Base-by-base conservation (phyloP, 64 coral and sea anemone genomes). In the Platygyra sinensis region DNA sequence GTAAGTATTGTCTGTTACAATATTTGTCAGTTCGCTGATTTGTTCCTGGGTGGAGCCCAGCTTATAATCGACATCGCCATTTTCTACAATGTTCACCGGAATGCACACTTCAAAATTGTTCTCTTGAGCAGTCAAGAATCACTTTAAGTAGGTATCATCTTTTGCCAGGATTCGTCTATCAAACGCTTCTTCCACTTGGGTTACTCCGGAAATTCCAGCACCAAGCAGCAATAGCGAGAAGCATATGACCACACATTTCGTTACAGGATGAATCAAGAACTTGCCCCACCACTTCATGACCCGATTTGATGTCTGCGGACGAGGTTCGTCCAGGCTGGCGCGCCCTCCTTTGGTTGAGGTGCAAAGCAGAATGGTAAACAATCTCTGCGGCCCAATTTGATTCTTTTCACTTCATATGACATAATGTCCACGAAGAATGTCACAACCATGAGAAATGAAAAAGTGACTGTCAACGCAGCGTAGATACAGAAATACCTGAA, bases 401-500 rank as follows among this genome's bases (percentile, higher is more conserved):
- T 94, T 50, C 93, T 72, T 30, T 42, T 89, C 12, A 90, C 72
- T 27, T 94, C 93, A 60, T 77, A 89, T 49, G 60, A 63, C 93
- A 90, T 90, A 20, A 82, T 39, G 27, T 80, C 93, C 63, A 94
- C 93, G 89, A 94, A 90, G 51, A 60, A 83, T 19, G 93, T 94
- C 15, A 90, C 61, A 16, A 94, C 79, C 61, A 89, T 73, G 31
- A 94, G 50, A 63, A 86, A 94, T 9, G 93, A 60, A 52, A 90
- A 86, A n/a, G 93, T 90, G 19, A 94, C 85, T 4, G 93, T 46
- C 22, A 79, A 19, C 16, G 87, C 93, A 51, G 93, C 93, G 46
- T 94, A 94, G 27, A 90, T 78, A 63, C 93, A 94, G 46, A 94
- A 94, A 62, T 94, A 92, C 62, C 90, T 92, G 22, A 72, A 62